Conservation (phyloP, 1,140 invertebrate genomes). For the Odontomachus brunneus region DNA sequence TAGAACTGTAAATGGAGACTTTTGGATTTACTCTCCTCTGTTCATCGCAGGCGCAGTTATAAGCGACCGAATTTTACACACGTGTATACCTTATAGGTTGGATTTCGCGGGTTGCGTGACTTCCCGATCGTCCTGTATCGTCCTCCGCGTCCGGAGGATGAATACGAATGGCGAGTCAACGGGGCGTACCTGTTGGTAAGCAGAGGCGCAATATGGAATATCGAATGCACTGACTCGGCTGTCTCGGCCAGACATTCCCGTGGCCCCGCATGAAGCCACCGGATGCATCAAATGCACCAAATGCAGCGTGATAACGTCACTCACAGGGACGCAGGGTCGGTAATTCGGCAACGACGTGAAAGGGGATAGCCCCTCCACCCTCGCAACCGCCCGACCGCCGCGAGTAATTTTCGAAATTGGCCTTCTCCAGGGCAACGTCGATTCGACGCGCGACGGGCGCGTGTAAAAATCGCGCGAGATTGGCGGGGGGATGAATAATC, state of each 20-base stretch:
- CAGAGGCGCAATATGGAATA: constrained; percentile 74
- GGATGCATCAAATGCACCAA: constrained; percentile 77
- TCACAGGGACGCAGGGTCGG: constrained; percentile 76
- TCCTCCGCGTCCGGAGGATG: constrained; percentile 23
- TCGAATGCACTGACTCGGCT: constrained; percentile 76
- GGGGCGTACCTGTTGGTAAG: constrained; percentile 69
- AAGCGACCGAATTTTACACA: constrained; percentile 18
- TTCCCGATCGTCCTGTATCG: constrained; percentile 34
- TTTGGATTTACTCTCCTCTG: background rate
- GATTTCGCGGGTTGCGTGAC: constrained; percentile 25
- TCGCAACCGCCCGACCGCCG: background rate
- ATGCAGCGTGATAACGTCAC: constrained; percentile 80
- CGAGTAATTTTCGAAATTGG: constrained; percentile 74
- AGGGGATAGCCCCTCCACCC: background rate
- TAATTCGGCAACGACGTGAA: constrained; percentile 67
- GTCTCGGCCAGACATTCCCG: constrained; percentile 74
- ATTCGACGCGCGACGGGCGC: constrained; percentile 35
- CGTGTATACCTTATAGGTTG: background rate
- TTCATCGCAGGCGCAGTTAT: background rate
- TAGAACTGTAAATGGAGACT: too few relatives aligned
- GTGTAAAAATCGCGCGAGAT: constrained; percentile 6
- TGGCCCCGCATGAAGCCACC: constrained; percentile 69
- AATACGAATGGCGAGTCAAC: constrained; percentile 60
- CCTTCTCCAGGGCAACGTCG: constrained; percentile 45
- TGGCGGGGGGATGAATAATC: background rate